Percentiles rank a stretch among this genome's conserved stretches.
Conservation (phyloP, 2,888 invertebrate genomes). For the Loripinus fragilis region DNA sequence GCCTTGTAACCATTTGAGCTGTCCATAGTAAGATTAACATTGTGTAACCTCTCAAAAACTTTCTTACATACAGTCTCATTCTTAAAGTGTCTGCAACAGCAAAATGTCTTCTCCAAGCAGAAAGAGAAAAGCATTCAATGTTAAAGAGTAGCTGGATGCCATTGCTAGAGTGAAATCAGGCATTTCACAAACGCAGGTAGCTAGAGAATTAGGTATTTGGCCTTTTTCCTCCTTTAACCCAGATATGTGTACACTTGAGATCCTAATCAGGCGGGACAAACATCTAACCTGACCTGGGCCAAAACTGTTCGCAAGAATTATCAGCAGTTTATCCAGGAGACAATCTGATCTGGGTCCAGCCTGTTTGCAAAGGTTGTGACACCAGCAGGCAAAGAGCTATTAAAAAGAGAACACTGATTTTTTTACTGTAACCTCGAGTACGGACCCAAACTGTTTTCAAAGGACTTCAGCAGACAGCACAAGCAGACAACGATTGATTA, state of each 20-base stretch:
- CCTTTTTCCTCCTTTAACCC: not conserved
- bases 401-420: no score
- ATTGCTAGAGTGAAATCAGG: not conserved
- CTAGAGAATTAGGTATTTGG: slow-evolving; percentile 8
- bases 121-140: not conserved
- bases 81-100: no score
- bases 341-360: not conserved
- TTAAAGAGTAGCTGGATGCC: slow-evolving; percentile 5
- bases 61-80: no score
- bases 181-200: slow-evolving; percentile 3
- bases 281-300: not conserved
- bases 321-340: not conserved
- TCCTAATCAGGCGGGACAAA: not conserved
- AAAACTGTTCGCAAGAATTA: not conserved
- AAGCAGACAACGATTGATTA: no score
- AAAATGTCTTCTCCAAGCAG: not conserved
- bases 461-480: no score
- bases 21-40: no score
- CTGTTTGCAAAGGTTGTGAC: no score
- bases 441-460: no score
- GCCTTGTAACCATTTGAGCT: no score
- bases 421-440: no score
- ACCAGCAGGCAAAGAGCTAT: not conserved
- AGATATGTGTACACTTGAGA: not conserved
- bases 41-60: no score